These are phyloP conservation scores for Calonectris borealis DNA, from an alignment of 2,113 vertebrate genomes.

Conservation along the genomic window DNA sequence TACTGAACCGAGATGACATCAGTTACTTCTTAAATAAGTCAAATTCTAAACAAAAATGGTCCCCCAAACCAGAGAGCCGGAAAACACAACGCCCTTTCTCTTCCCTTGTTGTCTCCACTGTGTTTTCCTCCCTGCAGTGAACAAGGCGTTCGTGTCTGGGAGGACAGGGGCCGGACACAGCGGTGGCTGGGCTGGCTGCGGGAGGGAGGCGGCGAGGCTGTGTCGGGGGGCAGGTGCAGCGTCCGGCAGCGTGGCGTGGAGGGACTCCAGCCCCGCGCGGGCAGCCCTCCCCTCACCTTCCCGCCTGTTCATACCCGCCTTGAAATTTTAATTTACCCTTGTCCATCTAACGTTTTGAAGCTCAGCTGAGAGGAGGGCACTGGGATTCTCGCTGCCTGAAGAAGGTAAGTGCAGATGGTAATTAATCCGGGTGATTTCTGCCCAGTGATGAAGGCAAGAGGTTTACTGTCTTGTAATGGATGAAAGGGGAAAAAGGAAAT, in stretches of 20 bases:
- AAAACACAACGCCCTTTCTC: not conserved
- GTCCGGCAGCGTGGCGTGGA: rapidly evolving
- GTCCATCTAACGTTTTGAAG: rapidly evolving
- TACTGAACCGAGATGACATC: rapidly evolving
- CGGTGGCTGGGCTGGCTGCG: rapidly evolving
- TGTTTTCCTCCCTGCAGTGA: not conserved
- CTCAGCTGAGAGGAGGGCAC: rapidly evolving
- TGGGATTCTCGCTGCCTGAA: not conserved
- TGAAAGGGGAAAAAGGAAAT: not conserved
- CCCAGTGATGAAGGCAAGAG: not conserved
- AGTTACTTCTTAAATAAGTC: not conserved
- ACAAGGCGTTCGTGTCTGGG: rapidly evolving
- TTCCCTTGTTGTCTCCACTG: not conserved
- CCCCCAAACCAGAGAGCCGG: not conserved
- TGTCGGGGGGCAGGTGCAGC: no score
- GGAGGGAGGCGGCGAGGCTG: not conserved
- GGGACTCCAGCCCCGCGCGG: not conserved
- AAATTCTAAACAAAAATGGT: not conserved
- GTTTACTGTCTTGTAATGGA: not conserved
- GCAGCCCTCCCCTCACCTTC: not conserved
- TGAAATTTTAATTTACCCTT: not conserved
- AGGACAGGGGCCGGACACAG: rapidly evolving
- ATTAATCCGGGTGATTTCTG: not conserved
- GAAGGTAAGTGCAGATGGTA: not conserved
- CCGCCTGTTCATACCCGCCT: rapidly evolving